Conservation (phyloP, 2,888 invertebrate species). For the Aphidoletes aphidimyza region DNA sequence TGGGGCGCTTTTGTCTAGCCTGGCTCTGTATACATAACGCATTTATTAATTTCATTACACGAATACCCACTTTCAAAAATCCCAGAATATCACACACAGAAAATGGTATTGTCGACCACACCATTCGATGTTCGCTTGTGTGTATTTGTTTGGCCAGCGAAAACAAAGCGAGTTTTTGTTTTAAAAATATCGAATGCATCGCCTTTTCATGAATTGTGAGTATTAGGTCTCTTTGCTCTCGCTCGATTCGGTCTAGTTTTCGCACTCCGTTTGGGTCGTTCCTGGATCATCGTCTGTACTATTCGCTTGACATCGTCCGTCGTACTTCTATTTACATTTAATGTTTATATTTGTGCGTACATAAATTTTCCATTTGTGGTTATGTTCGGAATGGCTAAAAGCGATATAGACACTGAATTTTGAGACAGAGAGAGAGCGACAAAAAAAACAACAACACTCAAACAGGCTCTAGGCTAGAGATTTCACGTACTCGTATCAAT, state of each 20-base stretch:
- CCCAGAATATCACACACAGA: background rate
- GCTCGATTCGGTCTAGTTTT: no score
- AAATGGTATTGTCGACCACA: slow-evolving; percentile 29
- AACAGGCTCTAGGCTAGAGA: no score
- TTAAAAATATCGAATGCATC: background rate
- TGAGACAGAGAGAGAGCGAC: no score
- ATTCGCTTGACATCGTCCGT: background rate
- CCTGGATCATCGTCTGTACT: background rate
- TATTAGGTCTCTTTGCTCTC: background rate
- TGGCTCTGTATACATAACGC: background rate
- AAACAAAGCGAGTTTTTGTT: slow-evolving; percentile 14
- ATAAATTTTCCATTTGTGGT: slow-evolving; percentile 41
- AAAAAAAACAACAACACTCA: no score
- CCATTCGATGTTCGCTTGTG: background rate
- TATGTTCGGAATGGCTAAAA: background rate
- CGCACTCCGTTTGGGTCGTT: background rate
- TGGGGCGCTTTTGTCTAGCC: slow-evolving; percentile 10
- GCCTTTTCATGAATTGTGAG: background rate
- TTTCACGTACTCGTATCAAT: no score
- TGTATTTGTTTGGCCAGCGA: background rate
- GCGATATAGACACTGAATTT: background rate
- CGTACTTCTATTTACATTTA: background rate
- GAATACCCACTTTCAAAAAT: background rate
- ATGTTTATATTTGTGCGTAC: slow-evolving; percentile 32
- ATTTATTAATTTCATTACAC: slow-evolving; percentile 3